Evolutionary conservation across 2,888 invertebrate species (phyloP).

Genomic region (Caenorhabditis macrosperma): DNA sequence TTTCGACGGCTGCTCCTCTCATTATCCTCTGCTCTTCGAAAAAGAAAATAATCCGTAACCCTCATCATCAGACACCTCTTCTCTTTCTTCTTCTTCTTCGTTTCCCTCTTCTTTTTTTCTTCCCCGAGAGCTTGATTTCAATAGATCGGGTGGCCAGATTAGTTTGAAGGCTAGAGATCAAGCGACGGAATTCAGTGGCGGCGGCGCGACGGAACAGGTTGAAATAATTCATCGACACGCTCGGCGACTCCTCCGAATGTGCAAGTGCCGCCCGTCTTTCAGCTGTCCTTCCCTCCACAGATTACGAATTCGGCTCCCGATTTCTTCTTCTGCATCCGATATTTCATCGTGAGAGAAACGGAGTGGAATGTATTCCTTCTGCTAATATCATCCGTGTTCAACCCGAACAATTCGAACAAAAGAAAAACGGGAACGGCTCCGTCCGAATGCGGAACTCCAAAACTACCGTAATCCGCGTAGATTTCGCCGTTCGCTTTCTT

Average conservation of each 20-base stretch:
- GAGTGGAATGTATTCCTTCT: background rate
- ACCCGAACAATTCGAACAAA: too few relatives aligned
- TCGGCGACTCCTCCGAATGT: too few relatives aligned
- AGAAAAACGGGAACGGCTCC: too few relatives aligned
- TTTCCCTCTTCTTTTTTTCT: conserved; percentile 2
- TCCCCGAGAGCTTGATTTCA: conserved; percentile 1
- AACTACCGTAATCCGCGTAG: too few relatives aligned
- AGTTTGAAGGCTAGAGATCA: conserved; percentile 20
- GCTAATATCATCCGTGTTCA: background rate
- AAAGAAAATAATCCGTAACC: conserved; percentile 8
- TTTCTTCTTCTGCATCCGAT: background rate
- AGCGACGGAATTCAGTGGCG: background rate
- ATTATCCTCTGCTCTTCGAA: conserved; percentile 33
- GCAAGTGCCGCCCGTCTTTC: conserved; percentile 5
- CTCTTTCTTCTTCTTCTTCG: background rate
- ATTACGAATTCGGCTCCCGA: background rate
- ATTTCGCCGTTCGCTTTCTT: background rate
- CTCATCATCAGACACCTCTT: conserved; percentile 32
- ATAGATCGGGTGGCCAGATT: background rate
- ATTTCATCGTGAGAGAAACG: background rate
- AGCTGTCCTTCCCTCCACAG: background rate
- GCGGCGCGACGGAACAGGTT: conserved; percentile 10
- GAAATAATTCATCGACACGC: conserved; percentile 51
- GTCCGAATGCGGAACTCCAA: too few relatives aligned
- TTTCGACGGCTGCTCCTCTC: conserved; percentile 47